A percentile compares a stretch with the other conserved stretches of the same genome.
phyloP scores from a whole-genome alignment of 1,140 invertebrate species.

The Sycophaga agraensis region DNA sequence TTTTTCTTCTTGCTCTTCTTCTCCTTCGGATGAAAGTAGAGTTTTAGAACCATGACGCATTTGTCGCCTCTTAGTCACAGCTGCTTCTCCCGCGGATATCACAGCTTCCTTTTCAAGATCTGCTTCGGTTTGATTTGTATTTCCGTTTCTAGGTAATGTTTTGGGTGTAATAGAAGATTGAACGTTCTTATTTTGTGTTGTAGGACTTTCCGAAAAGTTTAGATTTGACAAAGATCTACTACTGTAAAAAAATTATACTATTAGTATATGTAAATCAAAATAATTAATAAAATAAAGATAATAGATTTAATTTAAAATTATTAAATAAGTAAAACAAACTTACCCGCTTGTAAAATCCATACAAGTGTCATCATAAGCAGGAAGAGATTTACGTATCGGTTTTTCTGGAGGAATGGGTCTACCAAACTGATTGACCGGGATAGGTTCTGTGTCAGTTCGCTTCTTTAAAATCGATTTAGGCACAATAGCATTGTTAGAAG shows the following conservation, averaged over 20 bases:
- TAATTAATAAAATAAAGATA: neutral
- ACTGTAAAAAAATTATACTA: constrained; percentile 7
- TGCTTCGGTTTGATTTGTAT: constrained; percentile 36
- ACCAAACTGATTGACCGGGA: constrained; percentile 42
- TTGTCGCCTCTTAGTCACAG: constrained; percentile 50
- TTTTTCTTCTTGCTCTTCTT: constrained; percentile 62
- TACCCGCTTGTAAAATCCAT: neutral
- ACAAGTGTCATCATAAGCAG: neutral
- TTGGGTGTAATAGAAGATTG: neutral
- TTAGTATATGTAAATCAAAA: neutral
- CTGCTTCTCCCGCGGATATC: constrained; percentile 48
- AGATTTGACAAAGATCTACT: neutral
- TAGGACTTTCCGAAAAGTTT: neutral
- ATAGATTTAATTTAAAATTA: neutral
- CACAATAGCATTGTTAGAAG: constrained; percentile 65
- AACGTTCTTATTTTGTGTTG: neutral
- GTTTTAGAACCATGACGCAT: constrained; percentile 43
- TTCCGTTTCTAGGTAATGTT: neutral
- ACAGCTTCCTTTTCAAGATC: constrained; percentile 46
- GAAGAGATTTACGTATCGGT: constrained; percentile 31
- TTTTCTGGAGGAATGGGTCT: constrained; percentile 45
- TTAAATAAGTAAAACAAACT: neutral
- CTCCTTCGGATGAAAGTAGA: constrained; percentile 59
- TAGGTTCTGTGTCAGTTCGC: constrained; percentile 46
- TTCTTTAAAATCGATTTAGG: constrained; percentile 76